phyloP scores from a whole-genome alignment of 1,140 invertebrate genomes.

The Drosophila setifemur region DNA sequence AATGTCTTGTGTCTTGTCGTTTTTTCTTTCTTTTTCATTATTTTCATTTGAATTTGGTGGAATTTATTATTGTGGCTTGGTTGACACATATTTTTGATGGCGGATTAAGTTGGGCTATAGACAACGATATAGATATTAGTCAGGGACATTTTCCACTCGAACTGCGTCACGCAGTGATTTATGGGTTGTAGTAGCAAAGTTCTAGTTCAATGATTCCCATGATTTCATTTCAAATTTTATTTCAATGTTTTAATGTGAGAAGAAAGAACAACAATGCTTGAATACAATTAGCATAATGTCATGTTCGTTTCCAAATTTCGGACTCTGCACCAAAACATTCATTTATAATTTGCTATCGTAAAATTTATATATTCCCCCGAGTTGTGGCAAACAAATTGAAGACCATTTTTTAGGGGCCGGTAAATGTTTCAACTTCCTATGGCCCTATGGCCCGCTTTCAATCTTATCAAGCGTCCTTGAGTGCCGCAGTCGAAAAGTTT shows the following conservation, averaged over 20 bases:
- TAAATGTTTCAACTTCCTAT: constrained; percentile 18
- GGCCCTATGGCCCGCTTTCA: constrained; percentile 3
- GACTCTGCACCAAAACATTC: neutral
- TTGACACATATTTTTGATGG: constrained; percentile 60
- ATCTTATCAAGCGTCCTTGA: constrained; percentile 47
- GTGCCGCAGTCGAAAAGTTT: constrained; percentile 29
- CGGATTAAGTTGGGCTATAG: constrained; percentile 41
- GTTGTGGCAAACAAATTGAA: constrained; percentile 17
- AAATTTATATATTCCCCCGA: neutral
- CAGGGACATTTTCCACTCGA: constrained; percentile 28
- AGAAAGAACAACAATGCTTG: neutral
- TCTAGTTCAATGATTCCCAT: constrained; percentile 29
- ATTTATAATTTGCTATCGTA: constrained; percentile 32
- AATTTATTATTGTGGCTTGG: constrained; percentile 43
- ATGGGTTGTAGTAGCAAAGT: constrained; percentile 14
- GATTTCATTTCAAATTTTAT: neutral
- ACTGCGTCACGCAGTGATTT: constrained; percentile 45
- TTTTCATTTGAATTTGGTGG: constrained; percentile 44
- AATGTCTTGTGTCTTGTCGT: neutral
- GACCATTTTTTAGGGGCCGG: constrained; percentile 4
- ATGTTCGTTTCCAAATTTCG: neutral
- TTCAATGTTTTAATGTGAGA: neutral
- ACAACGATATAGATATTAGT: constrained; percentile 29
- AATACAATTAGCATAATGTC: neutral
- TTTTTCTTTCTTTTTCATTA: constrained; percentile 6